phyloP scores from a whole-genome alignment of 2,797 vertebrate species.

The Pteronotus mesoamericanus region DNA sequence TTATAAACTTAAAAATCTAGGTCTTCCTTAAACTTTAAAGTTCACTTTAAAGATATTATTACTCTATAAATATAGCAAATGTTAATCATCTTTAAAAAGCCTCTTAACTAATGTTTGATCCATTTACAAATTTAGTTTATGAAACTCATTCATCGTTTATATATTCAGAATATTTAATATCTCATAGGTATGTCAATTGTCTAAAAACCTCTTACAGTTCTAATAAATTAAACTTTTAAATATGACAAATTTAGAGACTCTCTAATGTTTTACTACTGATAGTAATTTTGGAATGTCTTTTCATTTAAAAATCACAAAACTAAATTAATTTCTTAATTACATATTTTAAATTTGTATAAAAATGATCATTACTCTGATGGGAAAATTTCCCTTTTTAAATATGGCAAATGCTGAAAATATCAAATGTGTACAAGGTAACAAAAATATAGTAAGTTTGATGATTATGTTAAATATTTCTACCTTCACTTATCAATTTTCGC shows the following conservation, averaged over 20 bases:
- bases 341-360: constrained; percentile 48
- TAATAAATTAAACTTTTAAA: constrained; percentile 51
- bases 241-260: constrained; percentile 33
- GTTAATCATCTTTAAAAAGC: background rate
- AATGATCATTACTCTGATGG: constrained; percentile 24
- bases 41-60: background rate
- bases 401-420: constrained; percentile 31
- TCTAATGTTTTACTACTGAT: constrained; percentile 36
- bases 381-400: constrained; percentile 34
- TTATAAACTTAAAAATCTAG: background rate
- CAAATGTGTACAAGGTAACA: constrained; percentile 43
- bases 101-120: background rate
- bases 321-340: constrained; percentile 54
- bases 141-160: constrained; percentile 14
- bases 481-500: background rate
- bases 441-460: background rate
- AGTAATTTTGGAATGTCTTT: constrained; percentile 45
- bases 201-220: background rate
- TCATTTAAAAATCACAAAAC: constrained; percentile 56
- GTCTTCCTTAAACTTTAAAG: background rate
- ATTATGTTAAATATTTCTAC: constrained; percentile 20
- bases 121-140: constrained; percentile 18
- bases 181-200: background rate
- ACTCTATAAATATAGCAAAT: background rate
- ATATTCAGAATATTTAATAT: constrained; percentile 3